Evolutionary conservation across 2,113 vertebrate genomes (phyloP).

Genomic region (Sorex araneus): DNA sequence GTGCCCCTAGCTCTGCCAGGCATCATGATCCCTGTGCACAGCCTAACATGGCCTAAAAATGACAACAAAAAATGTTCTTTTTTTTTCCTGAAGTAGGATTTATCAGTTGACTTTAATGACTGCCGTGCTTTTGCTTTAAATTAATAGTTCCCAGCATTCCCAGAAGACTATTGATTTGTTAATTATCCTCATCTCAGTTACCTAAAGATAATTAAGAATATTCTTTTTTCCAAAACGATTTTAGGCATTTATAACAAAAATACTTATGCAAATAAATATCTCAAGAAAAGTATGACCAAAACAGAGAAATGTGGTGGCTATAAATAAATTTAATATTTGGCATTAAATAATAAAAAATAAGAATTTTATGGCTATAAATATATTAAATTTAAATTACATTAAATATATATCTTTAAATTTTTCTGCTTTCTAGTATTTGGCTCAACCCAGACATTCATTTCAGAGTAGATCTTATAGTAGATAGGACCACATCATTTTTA

Average conservation of each 20-base stretch:
- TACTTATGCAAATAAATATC: constrained; percentile 21
- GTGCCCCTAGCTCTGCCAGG: no score
- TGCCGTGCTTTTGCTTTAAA: neutral
- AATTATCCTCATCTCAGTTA: constrained; percentile 7
- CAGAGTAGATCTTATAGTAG: neutral
- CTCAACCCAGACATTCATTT: neutral
- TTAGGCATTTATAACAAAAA: constrained; percentile 46
- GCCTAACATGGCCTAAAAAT: no score
- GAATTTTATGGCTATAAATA: constrained; percentile 41
- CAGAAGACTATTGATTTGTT: neutral
- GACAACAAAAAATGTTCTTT: no score
- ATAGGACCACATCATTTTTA: neutral
- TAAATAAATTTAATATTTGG: constrained; percentile 57
- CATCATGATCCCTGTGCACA: no score
- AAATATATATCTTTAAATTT: constrained; percentile 3
- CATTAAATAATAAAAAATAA: constrained; percentile 25
- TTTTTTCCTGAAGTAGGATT: constrained; percentile 37
- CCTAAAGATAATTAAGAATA: constrained; percentile 43
- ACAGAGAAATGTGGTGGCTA: neutral
- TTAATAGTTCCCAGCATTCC: neutral
- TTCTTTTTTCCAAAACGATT: constrained; percentile 56
- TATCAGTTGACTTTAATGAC: constrained; percentile 8
- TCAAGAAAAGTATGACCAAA: constrained; percentile 48
- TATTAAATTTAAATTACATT: neutral
- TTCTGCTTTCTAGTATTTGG: neutral